Evolutionary conservation across 2,888 invertebrate species (phyloP).

Genomic region (Tipula helvola): DNA sequence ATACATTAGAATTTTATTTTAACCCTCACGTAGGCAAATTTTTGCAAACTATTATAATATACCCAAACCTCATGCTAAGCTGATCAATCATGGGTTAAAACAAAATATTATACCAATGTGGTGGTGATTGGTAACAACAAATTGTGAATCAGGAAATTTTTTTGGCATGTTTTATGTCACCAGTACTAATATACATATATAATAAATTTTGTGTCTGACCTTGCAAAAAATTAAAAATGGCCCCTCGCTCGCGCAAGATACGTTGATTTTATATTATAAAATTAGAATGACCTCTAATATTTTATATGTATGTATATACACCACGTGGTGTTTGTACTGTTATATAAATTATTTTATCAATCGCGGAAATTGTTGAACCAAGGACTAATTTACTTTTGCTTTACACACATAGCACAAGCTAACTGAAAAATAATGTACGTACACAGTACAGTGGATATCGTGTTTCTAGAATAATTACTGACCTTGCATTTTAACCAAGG

Average conservation of each 20-base stretch:
- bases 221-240: background rate
- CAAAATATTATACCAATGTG: background rate
- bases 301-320: background rate
- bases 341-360: background rate
- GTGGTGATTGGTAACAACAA: slow-evolving; percentile 8
- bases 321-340: background rate
- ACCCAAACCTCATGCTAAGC: background rate
- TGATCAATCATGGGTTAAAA: background rate
- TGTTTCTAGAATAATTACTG: background rate
- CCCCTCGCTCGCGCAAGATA: background rate
- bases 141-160: slow-evolving; percentile 4
- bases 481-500: slow-evolving; percentile 4
- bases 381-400: background rate
- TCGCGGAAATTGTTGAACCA: background rate
- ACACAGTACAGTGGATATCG: background rate
- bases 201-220: background rate
- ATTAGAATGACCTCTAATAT: slow-evolving; percentile 7
- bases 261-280: background rate
- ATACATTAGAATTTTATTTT: background rate
- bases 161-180: slow-evolving; percentile 4
- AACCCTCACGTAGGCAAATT: background rate
- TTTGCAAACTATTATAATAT: background rate
- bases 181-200: background rate
- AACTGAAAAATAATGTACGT: background rate
- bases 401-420: background rate